Base-by-base conservation (phyloP, 2,888 invertebrate genomes). In the Biston betularia region DNA sequence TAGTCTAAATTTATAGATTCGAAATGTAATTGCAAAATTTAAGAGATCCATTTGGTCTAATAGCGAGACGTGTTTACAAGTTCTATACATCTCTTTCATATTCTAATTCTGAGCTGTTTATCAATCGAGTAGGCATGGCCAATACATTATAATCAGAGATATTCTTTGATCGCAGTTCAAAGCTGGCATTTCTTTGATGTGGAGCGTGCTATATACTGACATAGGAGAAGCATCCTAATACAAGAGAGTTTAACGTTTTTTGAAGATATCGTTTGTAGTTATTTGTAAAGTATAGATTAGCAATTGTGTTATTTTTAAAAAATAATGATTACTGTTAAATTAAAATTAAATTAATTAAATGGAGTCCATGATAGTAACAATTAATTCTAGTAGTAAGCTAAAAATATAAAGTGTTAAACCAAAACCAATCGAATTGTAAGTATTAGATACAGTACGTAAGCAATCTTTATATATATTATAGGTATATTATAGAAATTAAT, bases 111-210 rank as follows among this genome's bases (percentile, higher is more conserved):
- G 38, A 9, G 9, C 38, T 38, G 65, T 69, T 69, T 54, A 64
- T 69, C 59, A 56, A 64, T 65, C 56, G 50, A 49, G 24, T 56
- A 40, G 35, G 49, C 42, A 67, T 62, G 61, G 66, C 68, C 24
- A 63, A 64, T 70, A 71, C 68, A 63, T 66, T 72, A 70, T 68
- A 70, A 72, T 67, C 46, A 33, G n/a, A 53, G 57, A 14, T 53
- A 54, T 60, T 59, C 68, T 73, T 74, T 74, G 74, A 74, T 71
- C 69, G 38, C 33, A 52, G 54, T 50, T 52, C 67, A 59, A 68
- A 68, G 63, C 24, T 14, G 40, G 35, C n/a, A 53, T 65, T 59
- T 60, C 71, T 74, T 74, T 74, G 74, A 74, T 69, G 64, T 69
- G 61, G 34, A 33, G 42, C 44, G 14, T 34, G 35, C 44, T 15